Percentiles rank a stretch among this genome's conserved stretches.
These are phyloP conservation scores for Maniola jurtina DNA, from an alignment of 1,140 invertebrate genomes.

Conservation along the genomic window DNA sequence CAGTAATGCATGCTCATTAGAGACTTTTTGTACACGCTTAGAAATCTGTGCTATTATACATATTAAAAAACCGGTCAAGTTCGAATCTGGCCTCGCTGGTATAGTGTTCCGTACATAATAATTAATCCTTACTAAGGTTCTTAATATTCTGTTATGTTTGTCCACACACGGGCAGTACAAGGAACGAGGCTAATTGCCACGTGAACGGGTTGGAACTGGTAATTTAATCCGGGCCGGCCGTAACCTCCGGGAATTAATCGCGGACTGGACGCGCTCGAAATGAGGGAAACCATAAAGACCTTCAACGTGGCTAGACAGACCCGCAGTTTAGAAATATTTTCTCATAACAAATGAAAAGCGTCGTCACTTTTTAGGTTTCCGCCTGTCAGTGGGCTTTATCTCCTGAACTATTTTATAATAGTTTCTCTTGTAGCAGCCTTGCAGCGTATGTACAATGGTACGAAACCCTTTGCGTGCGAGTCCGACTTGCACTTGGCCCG, in stretches of 20 bases:
- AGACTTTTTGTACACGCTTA: background rate
- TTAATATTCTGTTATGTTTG: background rate
- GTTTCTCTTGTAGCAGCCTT: no score
- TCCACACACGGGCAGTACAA: background rate
- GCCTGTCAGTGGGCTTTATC: no score
- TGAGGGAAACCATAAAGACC: background rate
- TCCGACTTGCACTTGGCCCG: no score
- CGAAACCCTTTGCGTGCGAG: no score
- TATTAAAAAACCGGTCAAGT: no score
- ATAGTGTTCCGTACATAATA: no score
- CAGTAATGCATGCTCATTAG: background rate
- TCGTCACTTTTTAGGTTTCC: no score
- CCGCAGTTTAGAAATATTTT: background rate
- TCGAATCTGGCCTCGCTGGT: no score
- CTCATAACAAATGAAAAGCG: background rate
- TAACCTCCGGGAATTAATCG: slow-evolving; percentile 10
- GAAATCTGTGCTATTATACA: no score
- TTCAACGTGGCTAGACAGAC: background rate
- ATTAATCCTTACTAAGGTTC: no score
- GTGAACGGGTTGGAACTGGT: slow-evolving; percentile 3
- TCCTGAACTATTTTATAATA: no score
- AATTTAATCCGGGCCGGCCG: slow-evolving; percentile 10
- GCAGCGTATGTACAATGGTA: no score
- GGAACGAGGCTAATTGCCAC: slow-evolving; percentile 5
- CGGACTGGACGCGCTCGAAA: slow-evolving; percentile 3